A percentile compares a stretch with the other conserved stretches of the same genome.
Conservation (phyloP, 1,140 invertebrate genomes). For the Pseudomyrmex concolor region DNA sequence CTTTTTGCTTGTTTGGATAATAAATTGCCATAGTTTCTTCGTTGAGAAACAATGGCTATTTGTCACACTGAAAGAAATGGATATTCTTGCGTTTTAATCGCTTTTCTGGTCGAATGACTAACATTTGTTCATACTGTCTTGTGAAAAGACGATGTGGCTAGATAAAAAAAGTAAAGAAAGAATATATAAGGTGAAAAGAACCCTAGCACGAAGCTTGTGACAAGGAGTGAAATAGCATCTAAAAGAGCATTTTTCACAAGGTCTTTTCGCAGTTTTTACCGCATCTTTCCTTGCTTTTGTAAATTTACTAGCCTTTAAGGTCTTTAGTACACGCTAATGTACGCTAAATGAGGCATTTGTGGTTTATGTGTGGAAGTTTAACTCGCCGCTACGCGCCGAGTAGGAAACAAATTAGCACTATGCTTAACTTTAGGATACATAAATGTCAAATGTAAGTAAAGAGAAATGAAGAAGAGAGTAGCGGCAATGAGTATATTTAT, state of each 20-base stretch:
- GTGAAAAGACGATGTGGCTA: background rate
- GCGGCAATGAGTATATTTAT: background rate
- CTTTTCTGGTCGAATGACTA: constrained; percentile 27
- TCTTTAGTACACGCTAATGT: constrained; percentile 3
- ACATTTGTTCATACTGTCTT: constrained; percentile 1
- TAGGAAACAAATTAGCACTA: background rate
- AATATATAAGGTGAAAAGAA: background rate
- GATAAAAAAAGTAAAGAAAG: background rate
- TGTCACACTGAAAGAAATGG: constrained; percentile 20
- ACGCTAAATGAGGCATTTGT: constrained; percentile 4
- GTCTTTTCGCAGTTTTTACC: constrained; percentile 8
- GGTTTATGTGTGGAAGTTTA: constrained; percentile 8
- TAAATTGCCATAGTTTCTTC: constrained; percentile 25
- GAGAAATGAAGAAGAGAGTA: background rate
- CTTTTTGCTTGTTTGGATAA: background rate
- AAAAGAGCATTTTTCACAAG: constrained; percentile 20
- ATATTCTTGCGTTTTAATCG: constrained; percentile 38
- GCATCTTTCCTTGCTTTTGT: background rate
- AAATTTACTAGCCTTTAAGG: constrained; percentile 24
- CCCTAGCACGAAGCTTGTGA: background rate
- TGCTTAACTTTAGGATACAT: background rate
- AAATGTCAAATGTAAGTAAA: background rate
- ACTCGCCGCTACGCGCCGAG: background rate
- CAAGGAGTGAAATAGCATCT: constrained; percentile 10
- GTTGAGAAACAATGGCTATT: constrained; percentile 3